Percentiles rank a stretch among this genome's conserved stretches.
phyloP scores from a whole-genome alignment of 2,113 vertebrate genomes.

The Sula dactylatra region DNA sequence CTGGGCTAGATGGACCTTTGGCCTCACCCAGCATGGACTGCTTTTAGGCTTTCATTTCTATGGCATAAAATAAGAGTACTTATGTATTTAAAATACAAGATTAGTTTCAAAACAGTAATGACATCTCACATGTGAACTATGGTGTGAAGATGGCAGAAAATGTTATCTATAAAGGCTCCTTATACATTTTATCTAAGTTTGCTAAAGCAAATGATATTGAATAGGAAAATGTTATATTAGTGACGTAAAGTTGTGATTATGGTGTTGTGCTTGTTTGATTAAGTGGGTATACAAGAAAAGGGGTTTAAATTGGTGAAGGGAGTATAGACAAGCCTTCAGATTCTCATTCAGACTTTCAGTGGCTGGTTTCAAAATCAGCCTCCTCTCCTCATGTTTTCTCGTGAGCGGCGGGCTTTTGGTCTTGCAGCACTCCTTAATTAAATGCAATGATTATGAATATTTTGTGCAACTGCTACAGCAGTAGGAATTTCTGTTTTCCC shows the following conservation, averaged over 20 bases:
- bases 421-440: neutral
- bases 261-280: neutral
- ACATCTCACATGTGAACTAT: neutral
- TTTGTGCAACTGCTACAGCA: neutral
- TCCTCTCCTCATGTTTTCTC: neutral
- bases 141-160: neutral
- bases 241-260: neutral
- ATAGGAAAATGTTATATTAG: neutral
- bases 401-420: rapidly evolving
- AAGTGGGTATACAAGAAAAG: neutral
- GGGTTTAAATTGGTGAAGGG: neutral
- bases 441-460: neutral
- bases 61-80: neutral
- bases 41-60: neutral
- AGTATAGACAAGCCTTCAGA: neutral
- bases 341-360: neutral
- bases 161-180: neutral
- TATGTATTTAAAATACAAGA: neutral
- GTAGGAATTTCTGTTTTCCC: neutral
- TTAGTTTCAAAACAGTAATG: neutral
- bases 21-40: neutral
- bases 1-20: neutral
- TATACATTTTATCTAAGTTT: neutral
- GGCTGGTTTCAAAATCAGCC: neutral
- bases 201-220: neutral